Base-by-base conservation (phyloP, 2,113 vertebrate genomes). In the Phyllostomus hastatus region DNA sequence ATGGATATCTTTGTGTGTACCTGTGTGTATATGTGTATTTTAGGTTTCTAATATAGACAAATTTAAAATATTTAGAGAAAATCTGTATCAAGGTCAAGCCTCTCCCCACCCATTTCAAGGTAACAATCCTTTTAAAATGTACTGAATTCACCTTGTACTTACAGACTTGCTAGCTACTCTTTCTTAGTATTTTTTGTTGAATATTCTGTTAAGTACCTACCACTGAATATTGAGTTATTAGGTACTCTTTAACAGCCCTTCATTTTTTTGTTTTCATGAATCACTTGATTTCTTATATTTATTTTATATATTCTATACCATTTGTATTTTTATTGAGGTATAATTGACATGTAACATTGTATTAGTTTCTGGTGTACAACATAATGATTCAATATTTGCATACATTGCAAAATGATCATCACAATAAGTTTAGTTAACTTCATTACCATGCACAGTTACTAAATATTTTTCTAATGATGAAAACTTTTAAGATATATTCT, bases 71-170 rank as follows among this genome's bases (percentile, higher is more conserved):
- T 52, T 80, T 76, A 72, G 22, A 84, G 64, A 5, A 88, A 69
- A 52, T 12, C 14, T 14, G 0, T 64, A 4, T 0, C 41, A 1
- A 28, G 24, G 10, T 7, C 31, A 61, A 43, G 0, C 2, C 4
- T 85, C 28, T 50, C 11, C 5, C 35, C 1, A 52, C 9, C 1
- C 10, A 0, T 1, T 24, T 90, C 17, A 6, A 12, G 11, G 84
- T 2, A 64, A 70, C 3, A 9, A 48, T 3, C 7, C 9, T 38
- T 31, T 0, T 24, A 7, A 16, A 1, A 0, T 20, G 0, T 5
- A 10, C 19, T 66, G 52, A 28, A 35, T 75, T 52, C 6, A 15
- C 57, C 8, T 28, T 1, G 3, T 35, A 9, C 7, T 69, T 52
- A 3, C 12, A 31, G 16, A 10, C 31, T 33, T 66, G 3, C 10